phyloP scores from a whole-genome alignment of 2,113 vertebrate genomes.

The Isurus oxyrinchus region DNA sequence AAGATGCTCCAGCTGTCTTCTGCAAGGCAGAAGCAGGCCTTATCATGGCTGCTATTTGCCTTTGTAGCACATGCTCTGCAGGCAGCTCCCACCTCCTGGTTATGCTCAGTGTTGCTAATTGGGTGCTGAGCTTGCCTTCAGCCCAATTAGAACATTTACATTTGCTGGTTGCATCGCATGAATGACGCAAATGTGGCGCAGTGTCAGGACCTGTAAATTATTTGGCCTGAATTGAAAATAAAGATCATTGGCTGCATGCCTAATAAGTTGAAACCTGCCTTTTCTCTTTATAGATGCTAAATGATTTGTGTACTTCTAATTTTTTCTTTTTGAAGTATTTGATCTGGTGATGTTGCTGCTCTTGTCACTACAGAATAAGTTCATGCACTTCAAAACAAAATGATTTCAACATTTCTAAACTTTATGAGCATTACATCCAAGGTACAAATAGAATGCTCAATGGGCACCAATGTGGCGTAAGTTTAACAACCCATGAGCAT shows the following conservation, averaged over 20 bases:
- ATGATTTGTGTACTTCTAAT: background rate
- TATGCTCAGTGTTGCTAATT: background rate
- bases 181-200: background rate
- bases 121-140: background rate
- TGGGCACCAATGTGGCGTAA: background rate
- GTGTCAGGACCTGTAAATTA: background rate
- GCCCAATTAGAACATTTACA: background rate
- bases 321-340: background rate
- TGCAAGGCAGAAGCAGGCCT: background rate
- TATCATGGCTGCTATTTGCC: background rate
- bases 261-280: background rate
- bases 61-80: background rate
- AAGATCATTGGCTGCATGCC: no score
- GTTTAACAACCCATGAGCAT: background rate
- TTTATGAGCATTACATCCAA: background rate
- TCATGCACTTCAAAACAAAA: background rate
- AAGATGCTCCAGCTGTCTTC: background rate
- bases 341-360: background rate
- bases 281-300: background rate
- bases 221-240: background rate
- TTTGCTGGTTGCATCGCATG: background rate
- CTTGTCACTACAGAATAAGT: background rate
- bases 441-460: background rate
- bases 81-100: background rate
- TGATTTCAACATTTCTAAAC: background rate